Percentiles rank a stretch among this genome's conserved stretches.
Conservation (phyloP, 1,140 invertebrate genomes). For the Andrena cerasifolii region DNA sequence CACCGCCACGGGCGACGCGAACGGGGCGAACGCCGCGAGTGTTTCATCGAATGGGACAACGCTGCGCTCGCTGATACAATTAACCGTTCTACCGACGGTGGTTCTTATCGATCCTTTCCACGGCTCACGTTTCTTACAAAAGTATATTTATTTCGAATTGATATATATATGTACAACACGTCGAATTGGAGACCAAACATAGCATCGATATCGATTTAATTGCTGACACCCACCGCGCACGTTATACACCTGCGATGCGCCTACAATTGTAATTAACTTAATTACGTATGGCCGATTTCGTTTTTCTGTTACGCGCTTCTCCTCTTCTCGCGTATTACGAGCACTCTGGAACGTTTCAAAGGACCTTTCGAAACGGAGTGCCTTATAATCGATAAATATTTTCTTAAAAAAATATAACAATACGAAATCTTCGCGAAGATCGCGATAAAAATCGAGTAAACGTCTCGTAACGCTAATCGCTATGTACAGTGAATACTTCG, state of each 20-base stretch:
- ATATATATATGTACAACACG: not conserved
- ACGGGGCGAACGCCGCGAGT: not conserved
- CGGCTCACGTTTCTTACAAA: conserved; percentile 12
- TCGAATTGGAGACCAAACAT: not conserved
- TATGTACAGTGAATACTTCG: not conserved
- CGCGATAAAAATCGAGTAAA: not conserved
- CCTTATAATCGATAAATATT: not conserved
- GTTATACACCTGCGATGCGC: not conserved
- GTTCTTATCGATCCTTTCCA: not conserved
- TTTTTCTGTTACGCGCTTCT: no score
- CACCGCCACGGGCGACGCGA: conserved; percentile 9
- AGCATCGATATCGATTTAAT: not conserved
- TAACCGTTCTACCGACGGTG: not conserved
- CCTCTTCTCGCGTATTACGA: not conserved
- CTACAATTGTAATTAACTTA: not conserved
- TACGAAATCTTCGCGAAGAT: not conserved
- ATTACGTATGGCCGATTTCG: not conserved
- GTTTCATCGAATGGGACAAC: not conserved
- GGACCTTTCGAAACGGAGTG: no score
- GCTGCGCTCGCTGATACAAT: not conserved
- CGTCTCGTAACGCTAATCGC: not conserved
- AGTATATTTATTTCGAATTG: conserved; percentile 39
- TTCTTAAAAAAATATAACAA: conserved; percentile 21
- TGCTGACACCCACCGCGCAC: not conserved
- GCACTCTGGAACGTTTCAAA: not conserved